These are phyloP conservation scores for Sisor rabdophorus DNA, from an alignment of 2,113 vertebrate genomes.

Conservation along the genomic window DNA sequence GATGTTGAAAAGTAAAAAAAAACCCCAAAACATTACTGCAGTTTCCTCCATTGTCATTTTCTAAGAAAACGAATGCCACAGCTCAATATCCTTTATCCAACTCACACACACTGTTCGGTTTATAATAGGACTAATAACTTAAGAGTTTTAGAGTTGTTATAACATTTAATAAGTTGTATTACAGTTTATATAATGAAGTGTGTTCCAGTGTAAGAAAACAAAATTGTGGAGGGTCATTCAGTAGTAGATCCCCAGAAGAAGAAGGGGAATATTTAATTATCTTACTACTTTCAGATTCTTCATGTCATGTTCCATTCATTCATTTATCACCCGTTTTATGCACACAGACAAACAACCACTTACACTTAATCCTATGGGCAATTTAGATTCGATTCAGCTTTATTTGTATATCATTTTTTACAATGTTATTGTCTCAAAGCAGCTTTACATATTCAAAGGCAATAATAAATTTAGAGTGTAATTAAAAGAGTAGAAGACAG, in stretches of 20 bases:
- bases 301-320: neutral
- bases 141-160: too few relatives aligned
- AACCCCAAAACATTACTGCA: constrained; percentile 9
- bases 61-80: neutral
- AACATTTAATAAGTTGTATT: constrained; percentile 13
- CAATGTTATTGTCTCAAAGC: too few relatives aligned
- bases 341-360: too few relatives aligned
- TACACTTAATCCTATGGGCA: too few relatives aligned
- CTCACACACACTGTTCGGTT: neutral
- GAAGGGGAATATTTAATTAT: neutral
- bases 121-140: constrained; percentile 3
- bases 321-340: too few relatives aligned
- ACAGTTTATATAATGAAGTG: neutral
- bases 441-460: too few relatives aligned
- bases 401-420: too few relatives aligned
- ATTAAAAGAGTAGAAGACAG: too few relatives aligned
- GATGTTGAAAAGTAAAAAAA: too few relatives aligned
- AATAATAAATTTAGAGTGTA: too few relatives aligned
- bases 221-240: constrained; percentile 7
- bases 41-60: neutral
- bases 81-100: neutral
- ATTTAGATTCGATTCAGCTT: too few relatives aligned
- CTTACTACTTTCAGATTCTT: neutral
- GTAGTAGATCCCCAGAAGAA: neutral
- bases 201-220: constrained; percentile 3